Conservation (phyloP, 2,888 invertebrate genomes). For the Ormyrus pomaceus region DNA sequence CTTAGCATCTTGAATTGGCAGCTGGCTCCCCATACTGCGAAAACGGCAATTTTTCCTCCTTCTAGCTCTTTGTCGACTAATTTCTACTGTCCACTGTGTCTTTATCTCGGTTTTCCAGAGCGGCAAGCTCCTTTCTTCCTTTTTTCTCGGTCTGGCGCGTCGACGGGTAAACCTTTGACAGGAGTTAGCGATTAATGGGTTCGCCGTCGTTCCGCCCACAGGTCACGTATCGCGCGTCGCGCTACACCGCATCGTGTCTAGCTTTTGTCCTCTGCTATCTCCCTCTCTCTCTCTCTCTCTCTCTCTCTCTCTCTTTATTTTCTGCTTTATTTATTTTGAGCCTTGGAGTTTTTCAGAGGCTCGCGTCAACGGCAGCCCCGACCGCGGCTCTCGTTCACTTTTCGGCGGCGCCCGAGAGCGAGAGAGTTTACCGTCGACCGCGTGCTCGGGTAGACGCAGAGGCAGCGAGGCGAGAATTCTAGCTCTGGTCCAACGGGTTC, state of each 20-base stretch:
- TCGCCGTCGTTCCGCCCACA: conserved; percentile 58
- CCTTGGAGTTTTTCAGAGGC: too few species aligned
- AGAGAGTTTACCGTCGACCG: too few species aligned
- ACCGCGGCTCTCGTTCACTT: neutral
- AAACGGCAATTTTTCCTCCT: neutral
- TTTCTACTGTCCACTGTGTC: conserved; percentile 5
- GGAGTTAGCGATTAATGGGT: conserved; percentile 56
- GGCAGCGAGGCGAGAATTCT: too few species aligned
- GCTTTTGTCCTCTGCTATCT: neutral
- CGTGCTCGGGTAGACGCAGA: too few species aligned
- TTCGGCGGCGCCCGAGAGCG: neutral
- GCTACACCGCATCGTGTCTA: conserved; percentile 53
- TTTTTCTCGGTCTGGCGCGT: neutral
- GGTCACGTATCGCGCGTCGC: conserved; percentile 55
- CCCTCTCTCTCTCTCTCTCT: neutral
- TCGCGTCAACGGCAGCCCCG: neutral
- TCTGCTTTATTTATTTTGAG: neutral
- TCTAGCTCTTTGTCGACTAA: neutral
- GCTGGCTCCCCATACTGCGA: neutral
- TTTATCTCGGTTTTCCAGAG: conserved; percentile 21
- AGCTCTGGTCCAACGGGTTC: conserved; percentile 28
- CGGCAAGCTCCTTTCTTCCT: neutral
- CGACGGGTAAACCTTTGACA: conserved; percentile 26
- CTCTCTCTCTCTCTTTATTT: conserved; percentile 2
- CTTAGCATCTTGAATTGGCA: conserved; percentile 1